A percentile compares a stretch with the other conserved stretches of the same genome.
These are phyloP conservation scores for Chrysaora quinquecirrha DNA, from an alignment of 30 jellyfish, hydroid and myxozoan species.

Conservation along the genomic window DNA sequence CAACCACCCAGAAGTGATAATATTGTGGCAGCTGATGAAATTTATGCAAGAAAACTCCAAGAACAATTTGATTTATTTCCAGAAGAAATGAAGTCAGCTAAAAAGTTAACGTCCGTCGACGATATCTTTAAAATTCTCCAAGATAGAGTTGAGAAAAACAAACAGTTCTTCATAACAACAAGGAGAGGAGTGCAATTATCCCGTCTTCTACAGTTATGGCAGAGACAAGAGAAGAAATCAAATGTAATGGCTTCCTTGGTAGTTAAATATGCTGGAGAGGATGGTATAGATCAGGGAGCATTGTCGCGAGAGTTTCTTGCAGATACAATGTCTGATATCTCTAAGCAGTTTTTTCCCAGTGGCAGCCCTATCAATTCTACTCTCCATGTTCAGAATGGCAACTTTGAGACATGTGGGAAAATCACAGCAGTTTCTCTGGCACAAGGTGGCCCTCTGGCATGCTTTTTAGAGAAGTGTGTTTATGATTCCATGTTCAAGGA, in stretches of 20 bases:
- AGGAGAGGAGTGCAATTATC: constrained; percentile 36
- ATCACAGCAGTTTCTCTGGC: constrained; percentile 34
- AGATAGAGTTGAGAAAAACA: constrained; percentile 8
- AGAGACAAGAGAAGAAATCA: constrained; percentile 21
- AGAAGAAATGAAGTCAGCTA: too few relatives aligned
- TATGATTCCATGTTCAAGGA: constrained; percentile 29
- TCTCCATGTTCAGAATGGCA: constrained; percentile 34
- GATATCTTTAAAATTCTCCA: too few relatives aligned
- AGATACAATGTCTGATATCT: background rate
- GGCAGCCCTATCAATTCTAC: constrained; percentile 31
- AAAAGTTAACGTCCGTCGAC: too few relatives aligned
- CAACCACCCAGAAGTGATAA: constrained; percentile 3
- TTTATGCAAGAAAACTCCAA: background rate
- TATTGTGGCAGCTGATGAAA: background rate
- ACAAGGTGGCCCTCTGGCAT: constrained; percentile 30
- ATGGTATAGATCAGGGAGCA: constrained; percentile 44
- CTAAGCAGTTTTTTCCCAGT: constrained; percentile 11
- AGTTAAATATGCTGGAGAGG: constrained; percentile 27
- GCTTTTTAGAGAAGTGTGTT: constrained; percentile 2
- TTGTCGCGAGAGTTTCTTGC: constrained; percentile 25
- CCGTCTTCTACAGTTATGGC: constrained; percentile 21
- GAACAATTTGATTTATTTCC: too few relatives aligned
- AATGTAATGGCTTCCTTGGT: background rate
- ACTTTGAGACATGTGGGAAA: constrained; percentile 23
- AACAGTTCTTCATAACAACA: constrained; percentile 16